Conservation (phyloP, 2,113 vertebrate species). For the Siniperca knerii region DNA sequence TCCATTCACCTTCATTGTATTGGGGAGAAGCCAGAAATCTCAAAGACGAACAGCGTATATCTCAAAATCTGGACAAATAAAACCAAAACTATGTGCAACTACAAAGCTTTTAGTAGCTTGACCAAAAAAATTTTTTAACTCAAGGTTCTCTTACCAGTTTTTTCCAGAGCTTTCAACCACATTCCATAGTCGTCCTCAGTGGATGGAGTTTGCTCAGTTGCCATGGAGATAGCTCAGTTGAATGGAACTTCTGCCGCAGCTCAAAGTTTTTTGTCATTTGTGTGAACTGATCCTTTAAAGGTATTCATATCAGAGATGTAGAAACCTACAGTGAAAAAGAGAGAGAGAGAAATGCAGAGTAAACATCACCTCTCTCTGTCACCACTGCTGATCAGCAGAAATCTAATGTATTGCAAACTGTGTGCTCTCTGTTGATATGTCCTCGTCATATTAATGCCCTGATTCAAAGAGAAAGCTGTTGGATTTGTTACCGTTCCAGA, state of each 20-base stretch:
- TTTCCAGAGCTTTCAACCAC: not conserved
- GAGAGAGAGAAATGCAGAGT: slow-evolving; percentile 3
- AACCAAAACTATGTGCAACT: not conserved
- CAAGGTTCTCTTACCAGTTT: no score
- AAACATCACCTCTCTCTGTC: slow-evolving; percentile 9
- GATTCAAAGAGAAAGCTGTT: slow-evolving; percentile 41
- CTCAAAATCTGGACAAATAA: not conserved
- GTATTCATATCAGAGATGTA: not conserved
- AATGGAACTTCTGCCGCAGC: no score
- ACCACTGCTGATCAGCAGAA: slow-evolving; percentile 23
- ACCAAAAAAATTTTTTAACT: not conserved
- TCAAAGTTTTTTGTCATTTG: not conserved
- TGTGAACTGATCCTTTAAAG: not conserved
- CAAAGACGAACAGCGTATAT: not conserved
- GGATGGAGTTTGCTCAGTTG: no score
- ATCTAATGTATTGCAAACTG: slow-evolving; percentile 13
- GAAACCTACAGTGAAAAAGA: not conserved
- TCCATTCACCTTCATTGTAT: no score
- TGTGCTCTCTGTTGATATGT: not conserved
- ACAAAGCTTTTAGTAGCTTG: not conserved
- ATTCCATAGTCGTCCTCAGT: not conserved
- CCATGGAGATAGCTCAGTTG: no score
- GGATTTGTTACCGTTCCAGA: slow-evolving; percentile 21
- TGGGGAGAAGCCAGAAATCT: not conserved
- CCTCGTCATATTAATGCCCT: slow-evolving; percentile 27